Percentiles rank a stretch among this genome's conserved stretches.
phyloP scores from a whole-genome alignment of 1,140 invertebrate genomes.

The Lepidurus packardi region DNA sequence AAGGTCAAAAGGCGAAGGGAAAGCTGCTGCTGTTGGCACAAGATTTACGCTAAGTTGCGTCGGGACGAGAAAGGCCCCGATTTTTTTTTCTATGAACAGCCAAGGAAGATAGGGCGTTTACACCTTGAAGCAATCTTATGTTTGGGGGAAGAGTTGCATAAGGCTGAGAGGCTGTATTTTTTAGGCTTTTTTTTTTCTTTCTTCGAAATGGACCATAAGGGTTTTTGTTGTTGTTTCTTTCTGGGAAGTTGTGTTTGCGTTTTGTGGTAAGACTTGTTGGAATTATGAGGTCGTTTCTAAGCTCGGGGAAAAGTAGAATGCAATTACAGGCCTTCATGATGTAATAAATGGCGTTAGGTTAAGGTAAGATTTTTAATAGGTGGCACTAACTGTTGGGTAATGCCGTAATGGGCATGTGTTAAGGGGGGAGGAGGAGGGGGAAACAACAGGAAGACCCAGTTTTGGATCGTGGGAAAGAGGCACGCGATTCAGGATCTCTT shows the following conservation, averaged over 20 bases:
- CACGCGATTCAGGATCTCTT: slow-evolving; percentile 1
- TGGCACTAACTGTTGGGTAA: slow-evolving; percentile 5
- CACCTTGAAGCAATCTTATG: too few species aligned
- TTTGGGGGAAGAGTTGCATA: too few species aligned
- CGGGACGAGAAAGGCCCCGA: background rate
- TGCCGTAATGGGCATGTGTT: background rate
- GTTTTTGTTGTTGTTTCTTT: too few species aligned
- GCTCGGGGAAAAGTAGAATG: background rate
- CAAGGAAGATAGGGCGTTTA: too few species aligned
- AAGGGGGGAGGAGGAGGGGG: background rate
- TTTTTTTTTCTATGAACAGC: too few species aligned
- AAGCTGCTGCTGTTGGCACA: background rate
- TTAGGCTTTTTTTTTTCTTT: too few species aligned
- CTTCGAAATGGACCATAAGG: too few species aligned
- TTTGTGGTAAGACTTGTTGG: background rate
- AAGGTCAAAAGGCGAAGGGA: background rate
- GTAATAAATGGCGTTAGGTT: background rate
- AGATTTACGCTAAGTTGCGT: background rate
- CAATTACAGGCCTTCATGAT: background rate
- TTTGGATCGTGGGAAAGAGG: slow-evolving; percentile 9
- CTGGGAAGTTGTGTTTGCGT: too few species aligned
- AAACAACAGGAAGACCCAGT: slow-evolving; percentile 4
- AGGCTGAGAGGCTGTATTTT: too few species aligned
- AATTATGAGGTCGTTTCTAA: background rate
- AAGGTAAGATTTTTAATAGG: background rate